phyloP scores from a whole-genome alignment of 2,888 invertebrate species.

The Diabrotica balteata region DNA sequence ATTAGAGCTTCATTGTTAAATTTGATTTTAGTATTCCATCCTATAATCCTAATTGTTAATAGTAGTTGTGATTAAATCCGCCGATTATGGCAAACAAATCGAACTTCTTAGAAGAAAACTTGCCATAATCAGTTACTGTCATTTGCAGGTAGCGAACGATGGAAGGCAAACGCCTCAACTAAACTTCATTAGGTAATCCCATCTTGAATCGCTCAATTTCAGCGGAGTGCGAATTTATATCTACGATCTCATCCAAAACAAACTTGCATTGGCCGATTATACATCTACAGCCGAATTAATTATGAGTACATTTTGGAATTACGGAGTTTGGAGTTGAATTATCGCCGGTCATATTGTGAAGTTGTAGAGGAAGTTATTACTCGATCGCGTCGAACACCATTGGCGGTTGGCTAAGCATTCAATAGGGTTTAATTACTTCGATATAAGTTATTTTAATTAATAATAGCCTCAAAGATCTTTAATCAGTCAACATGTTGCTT shows the following conservation, averaged over 20 bases:
- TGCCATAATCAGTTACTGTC: too few relatives aligned
- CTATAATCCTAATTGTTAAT: too few relatives aligned
- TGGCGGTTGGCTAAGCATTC: too few relatives aligned
- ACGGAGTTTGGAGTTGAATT: conserved; percentile 24
- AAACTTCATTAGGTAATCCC: conserved; percentile 19
- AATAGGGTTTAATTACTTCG: too few relatives aligned
- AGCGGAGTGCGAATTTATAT: conserved; percentile 25
- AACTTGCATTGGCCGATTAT: conserved; percentile 23
- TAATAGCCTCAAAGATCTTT: too few relatives aligned
- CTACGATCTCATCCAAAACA: conserved; percentile 28
- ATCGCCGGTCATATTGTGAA: conserved; percentile 20
- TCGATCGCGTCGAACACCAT: not conserved
- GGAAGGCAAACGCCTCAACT: not conserved
- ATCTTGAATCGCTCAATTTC: conserved; percentile 27
- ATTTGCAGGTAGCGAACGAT: not conserved
- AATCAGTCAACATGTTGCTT: too few relatives aligned
- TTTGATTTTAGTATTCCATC: too few relatives aligned
- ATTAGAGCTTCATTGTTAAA: too few relatives aligned
- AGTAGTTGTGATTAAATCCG: too few relatives aligned
- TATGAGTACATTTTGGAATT: conserved; percentile 15
- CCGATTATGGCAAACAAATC: too few relatives aligned
- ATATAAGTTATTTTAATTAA: too few relatives aligned
- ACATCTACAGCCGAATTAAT: conserved; percentile 28
- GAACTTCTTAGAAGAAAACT: too few relatives aligned
- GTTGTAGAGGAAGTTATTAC: conserved; percentile 10